A percentile compares a stretch with the other conserved stretches of the same genome.
Evolutionary conservation across 2,113 vertebrate genomes (phyloP).

Genomic region (Ardeotis arabs): DNA sequence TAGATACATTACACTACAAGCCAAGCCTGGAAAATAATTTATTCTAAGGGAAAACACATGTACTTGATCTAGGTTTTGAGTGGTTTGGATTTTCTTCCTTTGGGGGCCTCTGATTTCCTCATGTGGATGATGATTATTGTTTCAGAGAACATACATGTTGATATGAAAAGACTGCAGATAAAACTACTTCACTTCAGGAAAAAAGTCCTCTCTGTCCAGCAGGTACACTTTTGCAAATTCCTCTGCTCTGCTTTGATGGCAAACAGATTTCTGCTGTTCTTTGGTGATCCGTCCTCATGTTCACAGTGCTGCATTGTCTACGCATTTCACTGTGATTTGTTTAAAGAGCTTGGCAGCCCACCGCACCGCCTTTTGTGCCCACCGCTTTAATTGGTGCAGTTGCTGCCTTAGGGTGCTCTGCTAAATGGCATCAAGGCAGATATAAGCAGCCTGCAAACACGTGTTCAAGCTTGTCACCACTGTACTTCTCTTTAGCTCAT

Average conservation of each 20-base stretch:
- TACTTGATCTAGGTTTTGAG: background rate
- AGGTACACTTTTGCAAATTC: background rate
- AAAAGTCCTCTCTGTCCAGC: background rate
- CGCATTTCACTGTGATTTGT: background rate
- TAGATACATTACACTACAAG: background rate
- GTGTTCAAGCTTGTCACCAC: background rate
- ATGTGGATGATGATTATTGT: background rate
- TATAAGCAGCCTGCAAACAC: background rate
- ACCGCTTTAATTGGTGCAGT: background rate
- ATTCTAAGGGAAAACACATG: background rate
- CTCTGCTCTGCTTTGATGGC: background rate
- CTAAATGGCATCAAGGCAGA: background rate
- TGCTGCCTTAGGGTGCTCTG: background rate
- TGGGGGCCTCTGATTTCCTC: background rate
- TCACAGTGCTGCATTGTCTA: background rate
- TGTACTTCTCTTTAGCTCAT: background rate
- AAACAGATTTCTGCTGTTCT: background rate
- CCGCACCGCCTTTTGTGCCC: background rate
- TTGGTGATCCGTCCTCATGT: background rate
- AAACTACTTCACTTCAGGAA: background rate
- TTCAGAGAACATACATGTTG: background rate
- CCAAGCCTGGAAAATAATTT: background rate
- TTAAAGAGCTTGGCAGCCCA: background rate
- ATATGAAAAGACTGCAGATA: background rate
- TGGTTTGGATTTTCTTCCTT: background rate